These are phyloP conservation scores for Pampusana beccarii DNA, from an alignment of 2,113 vertebrate genomes.

Conservation along the genomic window DNA sequence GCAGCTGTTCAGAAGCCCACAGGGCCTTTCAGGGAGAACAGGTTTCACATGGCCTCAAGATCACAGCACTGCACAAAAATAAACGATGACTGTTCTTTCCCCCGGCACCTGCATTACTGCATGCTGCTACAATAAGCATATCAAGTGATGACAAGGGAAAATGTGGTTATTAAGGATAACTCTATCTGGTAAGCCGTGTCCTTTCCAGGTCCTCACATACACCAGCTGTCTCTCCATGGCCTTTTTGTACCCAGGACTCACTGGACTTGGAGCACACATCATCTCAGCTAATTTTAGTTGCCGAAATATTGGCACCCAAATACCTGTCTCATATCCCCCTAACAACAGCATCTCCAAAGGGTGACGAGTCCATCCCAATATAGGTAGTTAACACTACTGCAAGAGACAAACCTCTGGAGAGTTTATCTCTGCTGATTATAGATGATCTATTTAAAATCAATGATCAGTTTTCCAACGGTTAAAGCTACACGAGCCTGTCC, in stretches of 20 bases:
- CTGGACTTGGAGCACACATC: background rate
- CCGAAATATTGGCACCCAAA: background rate
- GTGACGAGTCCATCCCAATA: background rate
- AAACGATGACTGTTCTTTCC: background rate
- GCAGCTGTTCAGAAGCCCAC: background rate
- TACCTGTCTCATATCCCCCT: background rate
- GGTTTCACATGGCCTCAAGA: background rate
- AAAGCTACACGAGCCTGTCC: background rate
- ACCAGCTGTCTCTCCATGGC: background rate
- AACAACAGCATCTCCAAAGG: background rate
- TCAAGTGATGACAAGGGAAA: background rate
- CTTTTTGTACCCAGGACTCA: background rate
- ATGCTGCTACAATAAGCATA: background rate
- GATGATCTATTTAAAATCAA: background rate
- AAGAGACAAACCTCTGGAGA: background rate
- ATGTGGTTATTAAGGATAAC: background rate
- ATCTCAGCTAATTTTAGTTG: background rate
- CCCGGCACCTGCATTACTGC: background rate
- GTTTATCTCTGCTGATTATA: background rate
- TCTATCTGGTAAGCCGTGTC: background rate
- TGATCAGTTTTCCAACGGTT: accelerated
- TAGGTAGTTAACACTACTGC: background rate
- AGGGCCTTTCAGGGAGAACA: background rate
- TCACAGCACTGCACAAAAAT: background rate
- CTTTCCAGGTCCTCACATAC: background rate